Evolutionary conservation across 2,113 vertebrate genomes (phyloP).

Genomic region (Albula goreensis): DNA sequence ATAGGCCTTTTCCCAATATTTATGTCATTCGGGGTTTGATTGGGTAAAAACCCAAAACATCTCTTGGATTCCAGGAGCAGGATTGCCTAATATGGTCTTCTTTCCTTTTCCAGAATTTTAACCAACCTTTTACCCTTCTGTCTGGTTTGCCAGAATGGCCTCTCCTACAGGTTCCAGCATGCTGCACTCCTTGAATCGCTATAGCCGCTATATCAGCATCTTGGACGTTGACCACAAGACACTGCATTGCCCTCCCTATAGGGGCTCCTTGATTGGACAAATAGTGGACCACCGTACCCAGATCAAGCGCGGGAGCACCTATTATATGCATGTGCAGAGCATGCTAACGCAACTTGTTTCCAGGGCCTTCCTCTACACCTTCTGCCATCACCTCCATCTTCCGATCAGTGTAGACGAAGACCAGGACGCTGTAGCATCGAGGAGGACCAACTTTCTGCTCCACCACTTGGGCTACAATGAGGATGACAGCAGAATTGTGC

Average conservation of each 20-base stretch:
- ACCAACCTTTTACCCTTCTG: neutral
- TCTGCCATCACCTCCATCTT: slow-evolving; percentile 69
- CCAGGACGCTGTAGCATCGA: slow-evolving; percentile 39
- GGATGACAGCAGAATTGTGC: slow-evolving; percentile 73
- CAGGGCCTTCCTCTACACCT: slow-evolving; percentile 83
- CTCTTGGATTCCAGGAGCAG: too few species aligned
- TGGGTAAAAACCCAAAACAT: too few species aligned
- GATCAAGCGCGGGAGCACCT: slow-evolving; percentile 84
- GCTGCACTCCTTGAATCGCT: slow-evolving; percentile 78
- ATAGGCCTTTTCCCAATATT: too few species aligned
- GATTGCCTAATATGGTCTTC: neutral
- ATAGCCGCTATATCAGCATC: slow-evolving; percentile 84
- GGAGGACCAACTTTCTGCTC: slow-evolving; percentile 71
- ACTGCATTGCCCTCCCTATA: slow-evolving; percentile 82
- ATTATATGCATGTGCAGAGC: slow-evolving; percentile 85
- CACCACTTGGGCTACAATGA: slow-evolving; percentile 69
- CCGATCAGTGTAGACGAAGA: slow-evolving; percentile 53
- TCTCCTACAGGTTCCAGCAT: slow-evolving; percentile 61
- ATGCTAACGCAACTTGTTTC: slow-evolving; percentile 80
- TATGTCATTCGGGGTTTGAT: too few species aligned
- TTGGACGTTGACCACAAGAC: slow-evolving; percentile 90
- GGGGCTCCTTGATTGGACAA: slow-evolving; percentile 73
- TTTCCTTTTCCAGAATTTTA: neutral
- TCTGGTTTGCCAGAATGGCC: slow-evolving; percentile 55
- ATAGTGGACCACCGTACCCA: slow-evolving; percentile 78